Conservation (phyloP, 2,113 vertebrate species). For the Bagarius yarrelli region DNA sequence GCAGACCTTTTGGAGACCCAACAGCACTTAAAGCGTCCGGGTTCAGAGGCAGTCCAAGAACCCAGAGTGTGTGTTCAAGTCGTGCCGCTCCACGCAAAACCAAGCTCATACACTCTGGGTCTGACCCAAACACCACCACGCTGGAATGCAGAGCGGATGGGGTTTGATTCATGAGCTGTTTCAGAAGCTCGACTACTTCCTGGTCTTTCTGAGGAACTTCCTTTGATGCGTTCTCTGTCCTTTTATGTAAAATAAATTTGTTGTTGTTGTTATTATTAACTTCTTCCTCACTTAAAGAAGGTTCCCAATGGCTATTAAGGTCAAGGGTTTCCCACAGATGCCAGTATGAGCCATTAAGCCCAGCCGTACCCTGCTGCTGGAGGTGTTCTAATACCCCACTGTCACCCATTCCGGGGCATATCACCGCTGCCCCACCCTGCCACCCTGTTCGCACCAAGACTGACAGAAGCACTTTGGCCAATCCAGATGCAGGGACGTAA, state of each 20-base stretch:
- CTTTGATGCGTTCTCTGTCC: background rate
- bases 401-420: slow-evolving; percentile 70
- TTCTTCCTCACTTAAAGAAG: slow-evolving; percentile 6
- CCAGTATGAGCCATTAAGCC: slow-evolving; percentile 62
- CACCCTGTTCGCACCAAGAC: slow-evolving; percentile 74
- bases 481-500: slow-evolving; percentile 74
- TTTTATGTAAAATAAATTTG: slow-evolving; percentile 1
- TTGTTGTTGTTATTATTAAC: slow-evolving; percentile 52
- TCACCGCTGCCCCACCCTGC: slow-evolving; percentile 68
- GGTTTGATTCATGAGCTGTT: slow-evolving; percentile 61
- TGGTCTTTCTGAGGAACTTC: slow-evolving; percentile 55
- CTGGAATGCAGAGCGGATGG: slow-evolving; percentile 72
- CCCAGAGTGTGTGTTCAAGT: slow-evolving; percentile 71
- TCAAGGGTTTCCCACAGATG: slow-evolving; percentile 70
- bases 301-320: slow-evolving; percentile 56
- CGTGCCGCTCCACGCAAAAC: slow-evolving; percentile 71
- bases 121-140: slow-evolving; percentile 78
- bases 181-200: slow-evolving; percentile 67
- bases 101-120: slow-evolving; percentile 65
- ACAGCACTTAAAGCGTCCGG: slow-evolving; percentile 77
- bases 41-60: slow-evolving; percentile 83
- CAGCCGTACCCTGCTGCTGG: slow-evolving; percentile 67
- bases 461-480: slow-evolving; percentile 78
- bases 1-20: slow-evolving; percentile 80
- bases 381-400: slow-evolving; percentile 50